Evolutionary conservation across 2,113 vertebrate genomes (phyloP), one percentile per base, ranked within the genome.

Genomic region (Helogale parvula): DNA sequence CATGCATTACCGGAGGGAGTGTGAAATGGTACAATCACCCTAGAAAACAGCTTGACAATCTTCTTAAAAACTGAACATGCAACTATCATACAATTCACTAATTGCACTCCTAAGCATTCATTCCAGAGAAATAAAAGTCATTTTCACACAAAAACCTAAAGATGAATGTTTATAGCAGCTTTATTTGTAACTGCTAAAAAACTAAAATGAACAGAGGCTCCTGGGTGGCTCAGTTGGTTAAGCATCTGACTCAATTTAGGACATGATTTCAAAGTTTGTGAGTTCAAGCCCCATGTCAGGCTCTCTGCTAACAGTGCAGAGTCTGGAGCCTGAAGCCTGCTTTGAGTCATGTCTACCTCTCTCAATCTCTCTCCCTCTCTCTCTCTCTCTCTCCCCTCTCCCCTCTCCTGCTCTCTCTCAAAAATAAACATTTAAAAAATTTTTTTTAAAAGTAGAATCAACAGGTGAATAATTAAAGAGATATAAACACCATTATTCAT

Each of bases 141-240:
- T 66, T 81, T 88, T 74, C 47, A 87, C 27, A 60, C 41, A 83
- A 85, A 83, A 71, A 57, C 11, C 47, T 35, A 25, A 92, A 89
- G 33, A 69, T 63, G 23, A 79, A 92, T 45, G 79, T 45, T 79
- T 84, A 35, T 54, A 90, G 52, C 29, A 93, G 54, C 35, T 85
- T 85, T 85, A 50, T 85, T 54, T 90, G 81, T 47, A 57, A 92
- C 10, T 92, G 57, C 10, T 71, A 88, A 83, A 92, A 84, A 87
- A 86, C 35, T 87, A 45, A 38, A 41, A 41, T 45, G 54, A 86
- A 14, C 3, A 71, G 25, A 25, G 57, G 57, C 21, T 60, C 57
- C 57, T 60, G 57, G 21, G 57, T 60, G 57, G 57, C 57, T 60
- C 57, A 60, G 21, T 9, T 60, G 57, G 21, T 60, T 60, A 60